Evolutionary conservation across 2,888 invertebrate species (phyloP), one percentile per base, ranked within the genome.

Genomic region (Linnaemya vulpina): DNA sequence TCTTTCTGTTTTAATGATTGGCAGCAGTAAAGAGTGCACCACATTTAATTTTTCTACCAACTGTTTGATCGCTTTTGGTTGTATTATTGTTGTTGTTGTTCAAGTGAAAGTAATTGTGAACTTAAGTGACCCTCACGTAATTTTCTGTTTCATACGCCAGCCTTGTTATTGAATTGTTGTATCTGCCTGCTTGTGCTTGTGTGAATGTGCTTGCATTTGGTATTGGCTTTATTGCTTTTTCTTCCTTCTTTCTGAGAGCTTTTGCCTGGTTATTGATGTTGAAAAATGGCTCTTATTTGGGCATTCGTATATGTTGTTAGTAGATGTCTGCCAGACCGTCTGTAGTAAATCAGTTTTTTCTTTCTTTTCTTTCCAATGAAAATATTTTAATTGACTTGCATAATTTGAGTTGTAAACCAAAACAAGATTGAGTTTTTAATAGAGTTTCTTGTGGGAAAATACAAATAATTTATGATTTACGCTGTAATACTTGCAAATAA

Each of bases 81-180:
- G 77, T 81, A 51, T 65, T 77, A 49, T 77, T 82, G 55, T 38
- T 76, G 73, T 84, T 81, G 49, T 65, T 77, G 53, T 78, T 71
- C 78, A 65, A 90, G 91, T 91, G 91, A 91, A 91, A 91, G 91
- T 90, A 91, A 91, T 90, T 91, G 90, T 91, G 91, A 91, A 91
- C 91, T 90, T 89, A 78, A 88, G 87, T 91, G 91, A 91, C 91
- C 91, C 87, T 87, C 86, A 82, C 80, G 82, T 85, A 82, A 82
- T 78, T 82, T 74, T 78, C 25, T 82, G 49, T 70, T 71, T 83
- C 63, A 71, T 49, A 65, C 40, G 58, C 63, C 49, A 22, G 58
- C 40, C 71, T 83, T 71, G 71, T 83, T 83, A 58, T 49, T 51
- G 73, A 49, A 80, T 20, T 9, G 68, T 78, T 83, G 70, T 55